Conservation (phyloP, 2,113 vertebrate species). For the Pomatostomus ruficeps region DNA sequence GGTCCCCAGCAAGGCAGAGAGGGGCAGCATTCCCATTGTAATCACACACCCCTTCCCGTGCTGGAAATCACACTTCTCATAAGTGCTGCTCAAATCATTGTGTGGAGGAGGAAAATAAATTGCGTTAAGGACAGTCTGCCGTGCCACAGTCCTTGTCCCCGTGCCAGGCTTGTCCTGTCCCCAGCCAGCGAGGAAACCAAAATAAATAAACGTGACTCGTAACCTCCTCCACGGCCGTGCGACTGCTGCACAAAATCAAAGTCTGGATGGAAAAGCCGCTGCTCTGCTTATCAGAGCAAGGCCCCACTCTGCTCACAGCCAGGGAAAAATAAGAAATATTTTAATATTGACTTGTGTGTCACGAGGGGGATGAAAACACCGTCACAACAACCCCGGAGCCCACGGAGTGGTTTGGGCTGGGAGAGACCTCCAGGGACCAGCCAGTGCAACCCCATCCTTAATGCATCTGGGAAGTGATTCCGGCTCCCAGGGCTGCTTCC, state of each 20-base stretch:
- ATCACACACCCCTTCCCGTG: rapidly evolving
- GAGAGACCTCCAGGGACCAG: not conserved
- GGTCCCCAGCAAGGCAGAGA: not conserved
- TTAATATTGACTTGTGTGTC: not conserved
- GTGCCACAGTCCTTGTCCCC: not conserved
- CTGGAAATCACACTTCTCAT: not conserved
- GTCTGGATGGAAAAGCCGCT: not conserved
- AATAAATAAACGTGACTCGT: not conserved
- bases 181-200: not conserved
- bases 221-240: not conserved
- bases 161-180: not conserved
- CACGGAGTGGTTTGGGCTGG: not conserved
- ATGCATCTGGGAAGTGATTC: not conserved
- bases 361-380: not conserved
- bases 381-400: not conserved
- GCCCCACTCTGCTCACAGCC: not conserved
- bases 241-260: not conserved
- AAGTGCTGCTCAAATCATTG: not conserved
- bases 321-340: not conserved
- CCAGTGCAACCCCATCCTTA: not conserved
- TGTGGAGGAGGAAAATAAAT: not conserved
- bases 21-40: not conserved
- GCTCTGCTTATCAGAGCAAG: not conserved
- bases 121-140: not conserved
- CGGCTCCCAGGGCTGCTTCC: not conserved